Conservation (phyloP, 2,797 vertebrate species). For the Sorex maritimensis region DNA sequence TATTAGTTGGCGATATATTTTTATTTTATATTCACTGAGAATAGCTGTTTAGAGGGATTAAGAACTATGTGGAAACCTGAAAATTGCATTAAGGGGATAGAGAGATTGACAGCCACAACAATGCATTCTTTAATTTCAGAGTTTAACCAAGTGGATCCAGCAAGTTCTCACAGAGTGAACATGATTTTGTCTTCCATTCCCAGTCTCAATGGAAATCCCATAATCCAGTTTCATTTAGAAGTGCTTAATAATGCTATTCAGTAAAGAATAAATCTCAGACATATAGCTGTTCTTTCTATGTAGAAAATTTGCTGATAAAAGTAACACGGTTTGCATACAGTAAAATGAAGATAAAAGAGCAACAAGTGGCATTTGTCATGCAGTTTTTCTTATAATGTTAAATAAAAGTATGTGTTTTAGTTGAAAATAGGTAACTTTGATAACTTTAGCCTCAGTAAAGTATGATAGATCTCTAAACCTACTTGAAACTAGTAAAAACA, state of each 20-base stretch:
- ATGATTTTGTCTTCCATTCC: slow-evolving; percentile 20
- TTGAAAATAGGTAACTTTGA: background rate
- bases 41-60: slow-evolving; percentile 28
- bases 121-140: background rate
- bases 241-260: background rate
- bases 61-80: slow-evolving; percentile 24
- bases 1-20: slow-evolving; percentile 61
- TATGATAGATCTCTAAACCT: too few relatives aligned
- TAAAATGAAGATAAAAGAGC: slow-evolving; percentile 5
- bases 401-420: background rate
- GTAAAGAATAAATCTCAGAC: background rate
- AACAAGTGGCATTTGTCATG: background rate
- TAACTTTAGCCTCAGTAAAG: background rate
- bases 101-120: background rate
- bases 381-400: background rate
- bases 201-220: background rate
- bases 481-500: background rate
- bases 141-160: background rate
- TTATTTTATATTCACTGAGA: slow-evolving; percentile 64
- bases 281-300: slow-evolving; percentile 4
- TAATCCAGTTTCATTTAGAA: background rate
- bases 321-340: background rate
- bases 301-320: slow-evolving; percentile 24
- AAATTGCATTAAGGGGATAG: slow-evolving; percentile 53
- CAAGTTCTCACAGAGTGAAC: background rate